Evolutionary conservation across 2,888 invertebrate genomes (phyloP).

Genomic region (Drosophila crucigera): DNA sequence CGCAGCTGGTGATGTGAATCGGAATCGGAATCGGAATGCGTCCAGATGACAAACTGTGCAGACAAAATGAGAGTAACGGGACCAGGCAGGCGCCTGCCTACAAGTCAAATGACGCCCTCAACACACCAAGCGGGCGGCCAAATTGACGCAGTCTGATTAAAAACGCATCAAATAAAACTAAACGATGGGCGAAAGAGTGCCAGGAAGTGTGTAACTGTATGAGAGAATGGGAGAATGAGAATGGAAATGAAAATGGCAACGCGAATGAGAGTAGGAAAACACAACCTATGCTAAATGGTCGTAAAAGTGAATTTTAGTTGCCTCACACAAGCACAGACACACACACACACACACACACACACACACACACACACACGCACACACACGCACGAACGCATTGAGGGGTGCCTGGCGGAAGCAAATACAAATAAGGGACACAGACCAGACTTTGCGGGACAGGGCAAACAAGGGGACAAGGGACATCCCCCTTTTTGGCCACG

Average conservation of each 20-base stretch:
- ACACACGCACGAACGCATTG: conserved; percentile 24
- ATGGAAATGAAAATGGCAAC: not conserved
- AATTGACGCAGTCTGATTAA: conserved; percentile 74
- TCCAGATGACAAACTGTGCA: conserved; percentile 27
- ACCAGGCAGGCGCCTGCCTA: conserved; percentile 18
- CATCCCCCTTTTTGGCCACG: conserved; percentile 47
- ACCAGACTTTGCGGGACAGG: conserved; percentile 38
- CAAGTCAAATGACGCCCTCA: conserved; percentile 50
- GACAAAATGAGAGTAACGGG: not conserved
- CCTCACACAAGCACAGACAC: conserved; percentile 34
- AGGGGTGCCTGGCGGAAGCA: conserved; percentile 61
- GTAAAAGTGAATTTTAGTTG: conserved; percentile 68
- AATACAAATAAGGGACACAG: conserved; percentile 61
- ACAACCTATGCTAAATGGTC: conserved; percentile 70
- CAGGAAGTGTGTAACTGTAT: not conserved
- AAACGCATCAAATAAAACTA: conserved; percentile 70
- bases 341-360: not conserved
- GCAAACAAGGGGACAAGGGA: conserved; percentile 18
- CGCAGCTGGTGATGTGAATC: conserved; percentile 39
- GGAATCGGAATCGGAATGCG: conserved; percentile 19
- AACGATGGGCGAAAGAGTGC: conserved; percentile 28
- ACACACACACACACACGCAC: not conserved
- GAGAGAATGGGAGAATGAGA: conserved; percentile 5
- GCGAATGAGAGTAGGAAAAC: conserved; percentile 41
- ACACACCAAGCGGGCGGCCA: conserved; percentile 54